Evolutionary conservation across 1,140 invertebrate species (phyloP).

Genomic region (Dendrolimus punctatus): DNA sequence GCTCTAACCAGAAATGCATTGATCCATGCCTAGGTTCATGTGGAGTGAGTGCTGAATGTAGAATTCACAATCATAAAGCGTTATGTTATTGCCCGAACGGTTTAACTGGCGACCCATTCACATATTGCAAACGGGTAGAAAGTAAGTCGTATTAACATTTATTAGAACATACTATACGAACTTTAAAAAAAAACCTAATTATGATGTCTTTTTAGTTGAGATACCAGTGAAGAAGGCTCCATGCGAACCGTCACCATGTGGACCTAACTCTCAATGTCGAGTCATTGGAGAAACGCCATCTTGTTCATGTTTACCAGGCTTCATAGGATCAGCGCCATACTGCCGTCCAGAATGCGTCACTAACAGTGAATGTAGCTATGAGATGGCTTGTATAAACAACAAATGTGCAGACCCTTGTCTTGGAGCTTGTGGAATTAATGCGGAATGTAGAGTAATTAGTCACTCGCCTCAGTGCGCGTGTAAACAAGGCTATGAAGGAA

Average conservation of each 20-base stretch:
- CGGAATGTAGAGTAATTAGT: slow-evolving; percentile 81
- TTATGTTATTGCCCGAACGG: slow-evolving; percentile 76
- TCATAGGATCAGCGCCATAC: slow-evolving; percentile 77
- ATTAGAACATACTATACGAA: background rate
- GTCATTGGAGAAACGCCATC: slow-evolving; percentile 78
- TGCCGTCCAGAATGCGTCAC: slow-evolving; percentile 81
- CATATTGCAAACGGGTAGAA: slow-evolving; percentile 36
- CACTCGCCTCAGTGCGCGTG: slow-evolving; percentile 84
- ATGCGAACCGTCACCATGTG: slow-evolving; percentile 76
- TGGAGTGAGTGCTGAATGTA: slow-evolving; percentile 75
- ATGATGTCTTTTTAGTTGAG: slow-evolving; percentile 52
- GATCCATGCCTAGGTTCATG: slow-evolving; percentile 85
- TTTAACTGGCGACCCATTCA: slow-evolving; percentile 76
- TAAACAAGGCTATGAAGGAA: slow-evolving; percentile 76
- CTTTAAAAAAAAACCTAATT: background rate
- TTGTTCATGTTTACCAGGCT: slow-evolving; percentile 83
- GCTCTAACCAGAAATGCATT: slow-evolving; percentile 87
- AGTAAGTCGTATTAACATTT: slow-evolving; percentile 32
- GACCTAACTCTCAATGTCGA: slow-evolving; percentile 83
- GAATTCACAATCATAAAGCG: slow-evolving; percentile 76
- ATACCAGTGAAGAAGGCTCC: slow-evolving; percentile 62
- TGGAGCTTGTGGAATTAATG: slow-evolving; percentile 81
- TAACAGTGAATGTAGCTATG: slow-evolving; percentile 80
- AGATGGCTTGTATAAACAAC: slow-evolving; percentile 80
- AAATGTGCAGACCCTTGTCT: slow-evolving; percentile 85